These are phyloP conservation scores for Caenorhabditis becei DNA, from an alignment of 2,888 invertebrate genomes.

Conservation along the genomic window DNA sequence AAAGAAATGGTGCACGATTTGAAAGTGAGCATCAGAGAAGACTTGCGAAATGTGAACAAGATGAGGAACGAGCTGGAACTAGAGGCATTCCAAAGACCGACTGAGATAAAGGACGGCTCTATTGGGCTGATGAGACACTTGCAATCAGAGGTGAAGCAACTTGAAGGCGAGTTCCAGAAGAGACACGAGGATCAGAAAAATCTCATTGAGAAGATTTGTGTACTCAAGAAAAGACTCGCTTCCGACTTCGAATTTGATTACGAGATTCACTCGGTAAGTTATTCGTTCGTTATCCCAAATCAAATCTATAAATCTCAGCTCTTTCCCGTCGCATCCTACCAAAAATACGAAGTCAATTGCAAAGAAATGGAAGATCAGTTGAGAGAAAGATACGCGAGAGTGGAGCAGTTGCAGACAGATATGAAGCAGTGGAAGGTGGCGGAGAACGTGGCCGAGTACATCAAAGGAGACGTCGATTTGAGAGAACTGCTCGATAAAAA, in stretches of 20 bases:
- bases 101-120: slow-evolving; percentile 43
- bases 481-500: slow-evolving; percentile 34
- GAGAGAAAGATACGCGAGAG: slow-evolving; percentile 15
- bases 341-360: slow-evolving; percentile 32
- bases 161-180: slow-evolving; percentile 45
- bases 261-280: slow-evolving; percentile 34
- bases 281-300: background rate
- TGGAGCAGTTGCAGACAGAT: slow-evolving; percentile 41
- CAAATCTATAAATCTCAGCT: slow-evolving; percentile 26
- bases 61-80: slow-evolving; percentile 51
- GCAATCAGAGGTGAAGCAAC: slow-evolving; percentile 43
- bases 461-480: slow-evolving; percentile 14
- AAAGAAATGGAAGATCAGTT: slow-evolving; percentile 47
- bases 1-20: slow-evolving; percentile 49
- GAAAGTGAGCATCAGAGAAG: slow-evolving; percentile 33
- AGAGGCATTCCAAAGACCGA: slow-evolving; percentile 31
- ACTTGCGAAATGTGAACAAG: slow-evolving; percentile 36
- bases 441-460: slow-evolving; percentile 21
- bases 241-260: slow-evolving; percentile 50
- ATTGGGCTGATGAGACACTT: slow-evolving; percentile 47
- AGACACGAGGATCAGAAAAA: slow-evolving; percentile 46
- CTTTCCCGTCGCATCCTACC: slow-evolving; percentile 25
- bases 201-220: slow-evolving; percentile 43
- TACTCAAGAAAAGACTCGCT: slow-evolving; percentile 32
- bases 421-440: slow-evolving; percentile 48